Base-by-base conservation (phyloP, 2,888 invertebrate genomes). In the Candidula unifasciata region DNA sequence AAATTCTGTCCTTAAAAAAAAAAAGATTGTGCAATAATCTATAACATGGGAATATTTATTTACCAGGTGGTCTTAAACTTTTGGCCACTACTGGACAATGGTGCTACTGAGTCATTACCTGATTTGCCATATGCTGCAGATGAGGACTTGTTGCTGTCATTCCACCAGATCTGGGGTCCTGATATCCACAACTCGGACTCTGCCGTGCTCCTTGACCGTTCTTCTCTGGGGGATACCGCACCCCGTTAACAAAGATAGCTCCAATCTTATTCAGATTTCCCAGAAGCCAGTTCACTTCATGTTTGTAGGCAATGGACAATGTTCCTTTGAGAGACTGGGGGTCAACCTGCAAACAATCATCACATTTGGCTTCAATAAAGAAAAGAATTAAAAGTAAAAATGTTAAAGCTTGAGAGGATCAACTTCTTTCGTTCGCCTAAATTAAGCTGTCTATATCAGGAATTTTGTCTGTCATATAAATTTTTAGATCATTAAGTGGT, bases 251-350 rank as follows among this genome's bases (percentile, higher is more conserved):
- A 68, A 88, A 89, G 66, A 91, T 89, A 77, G 87, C 88, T 13
- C 91, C 91, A 82, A 90, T 89, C 80, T 89, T 89, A 54, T 87
- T 87, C 0, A 90, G 87, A 85, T 89, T 89, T 60, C 89, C 89
- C n/a, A 89, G 85, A 0, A 91, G 79, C 73, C 88, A 88, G 33
- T 87, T 89, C 13, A 89, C 88, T 71, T 91, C 90, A 87, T 91
- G 89, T 83, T 89, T 89, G 85, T 89, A 91, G 71, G 87, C 87
- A 37, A 91, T 90, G 37, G 87, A 87, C 13, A 90, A 89, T 27
- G 91, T 90, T 68, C 93, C 92, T 87, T 92, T 90, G 24, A 93
- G 92, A 77, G 93, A 92, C n/a, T 93, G 93, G n/a, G 93, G 89
- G 33, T 89, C 89, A 54, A 91, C 85, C 80, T 87, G 86, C 6